Evolutionary conservation across 2,797 vertebrate species (phyloP).

Genomic region (Gallinago solitaria): DNA sequence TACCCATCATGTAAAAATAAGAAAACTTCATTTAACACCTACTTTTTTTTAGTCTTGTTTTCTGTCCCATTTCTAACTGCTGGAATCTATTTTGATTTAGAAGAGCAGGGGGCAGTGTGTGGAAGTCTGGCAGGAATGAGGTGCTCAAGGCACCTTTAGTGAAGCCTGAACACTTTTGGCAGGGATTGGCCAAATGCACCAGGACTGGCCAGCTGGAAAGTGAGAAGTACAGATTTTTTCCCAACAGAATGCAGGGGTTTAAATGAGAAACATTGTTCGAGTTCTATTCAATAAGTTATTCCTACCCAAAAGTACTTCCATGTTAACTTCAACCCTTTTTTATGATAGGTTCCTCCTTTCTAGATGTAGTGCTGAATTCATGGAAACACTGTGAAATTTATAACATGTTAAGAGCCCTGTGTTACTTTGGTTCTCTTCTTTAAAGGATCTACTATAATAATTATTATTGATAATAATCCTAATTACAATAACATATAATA

Average conservation of each 20-base stretch:
- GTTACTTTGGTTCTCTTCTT: background rate
- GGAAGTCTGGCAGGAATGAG: background rate
- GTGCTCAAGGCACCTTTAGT: background rate
- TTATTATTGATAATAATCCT: background rate
- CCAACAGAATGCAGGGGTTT: background rate
- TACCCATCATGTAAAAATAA: background rate
- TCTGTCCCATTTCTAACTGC: background rate
- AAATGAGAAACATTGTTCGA: background rate
- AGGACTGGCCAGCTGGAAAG: background rate
- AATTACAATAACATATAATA: background rate
- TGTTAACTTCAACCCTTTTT: background rate
- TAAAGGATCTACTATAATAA: background rate
- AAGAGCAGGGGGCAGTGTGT: background rate
- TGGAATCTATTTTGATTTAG: background rate
- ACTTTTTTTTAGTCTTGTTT: background rate
- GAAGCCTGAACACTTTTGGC: background rate
- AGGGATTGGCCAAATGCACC: background rate
- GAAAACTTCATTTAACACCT: background rate
- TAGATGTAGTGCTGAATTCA: background rate
- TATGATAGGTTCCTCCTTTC: background rate
- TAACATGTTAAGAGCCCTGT: rapidly evolving
- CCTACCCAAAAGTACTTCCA: background rate
- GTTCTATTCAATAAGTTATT: background rate
- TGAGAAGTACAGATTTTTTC: background rate
- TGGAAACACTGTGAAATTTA: background rate